phyloP scores from a whole-genome alignment of 1,140 invertebrate genomes.

The Nasonia vitripennis region DNA sequence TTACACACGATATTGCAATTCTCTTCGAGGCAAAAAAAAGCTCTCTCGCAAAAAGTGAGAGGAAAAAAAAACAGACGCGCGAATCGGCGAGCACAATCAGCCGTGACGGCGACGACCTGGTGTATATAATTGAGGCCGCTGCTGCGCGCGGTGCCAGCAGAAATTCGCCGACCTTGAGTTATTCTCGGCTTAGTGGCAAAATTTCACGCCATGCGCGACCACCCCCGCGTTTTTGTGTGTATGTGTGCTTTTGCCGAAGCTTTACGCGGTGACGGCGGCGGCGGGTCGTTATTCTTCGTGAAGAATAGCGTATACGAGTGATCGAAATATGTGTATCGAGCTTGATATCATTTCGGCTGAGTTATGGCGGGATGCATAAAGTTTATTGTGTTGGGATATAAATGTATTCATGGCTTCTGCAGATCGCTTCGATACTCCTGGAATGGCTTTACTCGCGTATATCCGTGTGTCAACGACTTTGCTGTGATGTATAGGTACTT shows the following conservation, averaged over 20 bases:
- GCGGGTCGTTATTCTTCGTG: too few relatives aligned
- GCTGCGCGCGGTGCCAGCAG: background rate
- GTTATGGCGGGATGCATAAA: background rate
- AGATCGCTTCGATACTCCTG: too few relatives aligned
- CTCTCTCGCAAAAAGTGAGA: background rate
- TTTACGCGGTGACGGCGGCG: too few relatives aligned
- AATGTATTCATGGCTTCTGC: too few relatives aligned
- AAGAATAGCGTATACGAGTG: background rate
- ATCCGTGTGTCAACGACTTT: too few relatives aligned
- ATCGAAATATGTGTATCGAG: background rate
- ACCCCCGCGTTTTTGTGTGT: too few relatives aligned
- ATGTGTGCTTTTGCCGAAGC: too few relatives aligned
- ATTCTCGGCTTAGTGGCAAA: conserved; percentile 3
- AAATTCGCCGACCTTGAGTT: conserved; percentile 1
- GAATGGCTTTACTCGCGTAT: too few relatives aligned
- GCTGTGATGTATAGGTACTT: too few relatives aligned
- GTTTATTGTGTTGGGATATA: too few relatives aligned
- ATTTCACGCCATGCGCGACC: background rate
- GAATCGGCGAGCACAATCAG: background rate
- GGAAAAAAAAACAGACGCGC: background rate
- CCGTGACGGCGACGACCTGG: background rate
- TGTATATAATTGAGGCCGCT: background rate
- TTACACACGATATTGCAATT: too few relatives aligned
- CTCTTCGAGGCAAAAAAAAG: background rate
- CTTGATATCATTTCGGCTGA: background rate